phyloP scores from a whole-genome alignment of 2,113 vertebrate species.

The Daphoenositta chrysoptera region DNA sequence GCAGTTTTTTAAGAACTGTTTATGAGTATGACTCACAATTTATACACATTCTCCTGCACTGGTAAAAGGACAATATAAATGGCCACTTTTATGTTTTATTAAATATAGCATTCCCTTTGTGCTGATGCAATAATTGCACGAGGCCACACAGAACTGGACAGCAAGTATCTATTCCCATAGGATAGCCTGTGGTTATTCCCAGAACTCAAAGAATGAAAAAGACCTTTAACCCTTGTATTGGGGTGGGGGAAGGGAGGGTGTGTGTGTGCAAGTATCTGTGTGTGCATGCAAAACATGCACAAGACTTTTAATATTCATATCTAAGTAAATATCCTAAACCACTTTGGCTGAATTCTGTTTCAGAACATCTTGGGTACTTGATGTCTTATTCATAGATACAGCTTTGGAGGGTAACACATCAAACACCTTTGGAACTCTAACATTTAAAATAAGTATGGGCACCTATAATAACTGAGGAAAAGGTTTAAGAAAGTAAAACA shows the following conservation, averaged over 20 bases:
- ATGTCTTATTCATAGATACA: neutral
- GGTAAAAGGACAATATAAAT: neutral
- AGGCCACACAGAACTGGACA: neutral
- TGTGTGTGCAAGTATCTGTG: accelerated
- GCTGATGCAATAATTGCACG: neutral
- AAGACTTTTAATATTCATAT: neutral
- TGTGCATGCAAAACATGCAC: accelerated
- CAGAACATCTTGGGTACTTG: neutral
- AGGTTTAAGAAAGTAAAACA: neutral
- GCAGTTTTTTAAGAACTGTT: neutral
- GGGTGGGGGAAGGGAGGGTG: neutral
- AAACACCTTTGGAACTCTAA: neutral
- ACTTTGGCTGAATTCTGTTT: neutral
- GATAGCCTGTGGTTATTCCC: accelerated
- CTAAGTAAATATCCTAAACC: neutral
- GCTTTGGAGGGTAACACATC: neutral
- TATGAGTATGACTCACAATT: neutral
- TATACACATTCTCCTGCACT: neutral
- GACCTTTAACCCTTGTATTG: neutral
- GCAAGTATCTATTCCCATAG: neutral
- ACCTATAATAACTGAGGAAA: neutral
- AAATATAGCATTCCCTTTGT: neutral
- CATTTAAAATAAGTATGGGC: neutral
- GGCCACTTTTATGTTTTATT: neutral
- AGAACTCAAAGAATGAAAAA: neutral